Evolutionary conservation across 2,113 vertebrate genomes (phyloP).

Genomic region (Eupsittula cactorum): DNA sequence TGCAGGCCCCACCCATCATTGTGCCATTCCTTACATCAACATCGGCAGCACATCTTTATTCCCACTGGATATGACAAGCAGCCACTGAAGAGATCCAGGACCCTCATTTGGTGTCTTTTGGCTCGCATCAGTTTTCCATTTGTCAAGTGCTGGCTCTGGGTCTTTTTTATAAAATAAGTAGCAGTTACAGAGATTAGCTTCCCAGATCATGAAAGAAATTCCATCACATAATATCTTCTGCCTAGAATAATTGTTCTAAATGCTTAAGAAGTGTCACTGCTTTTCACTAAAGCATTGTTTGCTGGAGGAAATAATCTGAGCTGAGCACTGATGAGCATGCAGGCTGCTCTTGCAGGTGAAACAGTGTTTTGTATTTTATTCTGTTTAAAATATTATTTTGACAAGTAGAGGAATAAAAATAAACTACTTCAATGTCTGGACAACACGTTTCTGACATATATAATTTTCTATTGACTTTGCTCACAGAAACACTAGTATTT

Average conservation of each 20-base stretch:
- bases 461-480: constrained; percentile 49
- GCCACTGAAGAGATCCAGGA: neutral
- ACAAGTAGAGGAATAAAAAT: constrained; percentile 27
- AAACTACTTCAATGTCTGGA: constrained; percentile 26
- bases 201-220: neutral
- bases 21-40: neutral
- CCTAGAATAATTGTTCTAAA: neutral
- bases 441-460: constrained; percentile 1
- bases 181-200: neutral
- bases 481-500: constrained; percentile 40
- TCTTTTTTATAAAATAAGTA: neutral
- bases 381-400: constrained; percentile 43
- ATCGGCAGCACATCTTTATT: neutral
- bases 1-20: neutral
- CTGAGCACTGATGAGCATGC: constrained; percentile 10
- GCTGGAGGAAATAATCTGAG: constrained; percentile 21
- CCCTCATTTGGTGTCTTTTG: neutral
- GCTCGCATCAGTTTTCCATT: neutral
- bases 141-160: neutral
- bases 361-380: constrained; percentile 18
- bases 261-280: neutral
- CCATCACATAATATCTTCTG: neutral
- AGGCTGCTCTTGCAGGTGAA: constrained; percentile 45
- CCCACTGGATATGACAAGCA: neutral
- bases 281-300: constrained; percentile 19